These are phyloP conservation scores for Ceramica pisi DNA, from an alignment of 2,888 invertebrate species.

Conservation along the genomic window DNA sequence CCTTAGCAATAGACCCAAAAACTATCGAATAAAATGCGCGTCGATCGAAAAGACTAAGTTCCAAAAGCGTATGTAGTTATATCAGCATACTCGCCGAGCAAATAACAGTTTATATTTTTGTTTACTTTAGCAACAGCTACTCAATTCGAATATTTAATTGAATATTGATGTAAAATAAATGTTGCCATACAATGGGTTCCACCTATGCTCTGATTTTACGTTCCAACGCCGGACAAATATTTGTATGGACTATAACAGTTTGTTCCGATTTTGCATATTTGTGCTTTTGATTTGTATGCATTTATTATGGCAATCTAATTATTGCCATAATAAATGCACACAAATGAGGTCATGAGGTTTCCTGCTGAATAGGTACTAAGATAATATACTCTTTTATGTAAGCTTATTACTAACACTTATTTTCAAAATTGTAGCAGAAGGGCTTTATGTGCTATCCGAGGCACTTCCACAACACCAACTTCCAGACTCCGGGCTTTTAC, in stretches of 20 bases:
- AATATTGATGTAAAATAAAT: slow-evolving; percentile 55
- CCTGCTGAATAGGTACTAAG: neutral
- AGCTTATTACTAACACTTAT: too few relatives aligned
- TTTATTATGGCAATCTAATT: slow-evolving; percentile 14
- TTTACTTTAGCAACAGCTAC: slow-evolving; percentile 38
- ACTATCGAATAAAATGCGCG: slow-evolving; percentile 8
- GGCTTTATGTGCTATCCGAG: too few relatives aligned
- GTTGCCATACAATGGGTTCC: slow-evolving; percentile 25
- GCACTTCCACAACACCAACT: too few relatives aligned
- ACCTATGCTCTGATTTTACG: slow-evolving; percentile 36
- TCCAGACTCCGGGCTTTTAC: too few relatives aligned
- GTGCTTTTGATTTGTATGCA: slow-evolving; percentile 36
- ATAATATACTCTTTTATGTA: neutral
- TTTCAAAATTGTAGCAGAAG: too few relatives aligned
- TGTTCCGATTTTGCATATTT: slow-evolving; percentile 48
- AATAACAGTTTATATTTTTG: slow-evolving; percentile 45
- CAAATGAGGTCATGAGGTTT: too few relatives aligned
- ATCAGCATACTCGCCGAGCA: slow-evolving; percentile 3
- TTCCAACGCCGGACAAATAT: slow-evolving; percentile 52
- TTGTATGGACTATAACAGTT: slow-evolving; percentile 32
- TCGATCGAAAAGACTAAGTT: slow-evolving; percentile 13
- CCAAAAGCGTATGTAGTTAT: slow-evolving; percentile 17
- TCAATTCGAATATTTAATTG: slow-evolving; percentile 53
- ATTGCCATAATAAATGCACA: too few relatives aligned
- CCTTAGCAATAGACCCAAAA: slow-evolving; percentile 1